Conservation (phyloP, 2,888 invertebrate species). For the Acanthosepion lycidas region DNA sequence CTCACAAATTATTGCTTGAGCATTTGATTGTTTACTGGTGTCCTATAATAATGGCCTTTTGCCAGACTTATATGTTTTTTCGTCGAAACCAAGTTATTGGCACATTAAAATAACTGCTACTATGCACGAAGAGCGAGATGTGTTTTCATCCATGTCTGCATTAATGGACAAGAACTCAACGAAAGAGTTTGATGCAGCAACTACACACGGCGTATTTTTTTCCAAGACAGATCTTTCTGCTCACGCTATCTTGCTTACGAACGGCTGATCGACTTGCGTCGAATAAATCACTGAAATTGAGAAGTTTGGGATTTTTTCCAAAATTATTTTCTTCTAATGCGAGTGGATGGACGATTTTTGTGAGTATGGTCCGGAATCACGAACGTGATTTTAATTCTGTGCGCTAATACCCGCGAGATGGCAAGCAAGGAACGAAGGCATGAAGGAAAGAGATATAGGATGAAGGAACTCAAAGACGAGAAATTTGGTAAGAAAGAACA, state of each 20-base stretch:
- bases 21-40: no score
- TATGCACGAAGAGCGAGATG: not conserved
- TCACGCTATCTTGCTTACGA: not conserved
- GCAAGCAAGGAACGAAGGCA: not conserved
- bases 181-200: not conserved
- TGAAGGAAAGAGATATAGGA: not conserved
- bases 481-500: no score
- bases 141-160: not conserved
- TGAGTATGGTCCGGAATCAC: not conserved
- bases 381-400: not conserved
- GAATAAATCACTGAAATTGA: not conserved
- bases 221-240: not conserved
- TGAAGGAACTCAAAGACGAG: no score
- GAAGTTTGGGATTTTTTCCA: not conserved
- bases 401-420: not conserved
- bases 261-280: not conserved
- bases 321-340: not conserved
- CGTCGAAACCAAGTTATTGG: no score
- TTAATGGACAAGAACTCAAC: not conserved
- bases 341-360: not conserved
- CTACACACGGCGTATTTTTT: not conserved
- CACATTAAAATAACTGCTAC: not conserved
- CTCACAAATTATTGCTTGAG: no score
- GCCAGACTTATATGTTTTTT: no score
- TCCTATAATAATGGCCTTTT: no score